Conservation (phyloP, 1,140 invertebrate genomes). For the Aphis gossypii region DNA sequence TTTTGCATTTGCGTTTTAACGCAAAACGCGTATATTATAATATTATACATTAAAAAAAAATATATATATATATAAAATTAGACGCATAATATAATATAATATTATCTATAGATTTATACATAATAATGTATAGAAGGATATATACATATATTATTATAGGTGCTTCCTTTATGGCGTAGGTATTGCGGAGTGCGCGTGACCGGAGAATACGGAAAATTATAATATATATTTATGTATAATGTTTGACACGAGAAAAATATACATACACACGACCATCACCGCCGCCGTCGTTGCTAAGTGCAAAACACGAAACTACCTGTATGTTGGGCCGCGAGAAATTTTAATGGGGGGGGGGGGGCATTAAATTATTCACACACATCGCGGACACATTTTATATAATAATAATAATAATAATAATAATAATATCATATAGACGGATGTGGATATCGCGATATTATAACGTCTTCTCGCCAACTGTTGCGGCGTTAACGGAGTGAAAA, state of each 20-base stretch:
- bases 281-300: neutral
- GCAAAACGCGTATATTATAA: neutral
- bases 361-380: neutral
- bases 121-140: neutral
- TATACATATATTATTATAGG: neutral
- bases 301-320: neutral
- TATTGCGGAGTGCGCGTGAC: neutral
- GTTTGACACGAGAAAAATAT: conserved; percentile 4
- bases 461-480: neutral
- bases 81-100: no score
- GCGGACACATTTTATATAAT: neutral
- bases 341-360: neutral
- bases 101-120: neutral
- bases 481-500: neutral
- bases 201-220: conserved; percentile 6
- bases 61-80: neutral
- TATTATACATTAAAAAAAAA: neutral
- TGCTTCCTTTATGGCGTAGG: neutral
- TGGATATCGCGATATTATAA: neutral
- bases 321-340: neutral
- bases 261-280: neutral
- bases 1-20: neutral
- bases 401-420: no score
- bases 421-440: neutral
- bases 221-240: neutral